Conservation (phyloP, 2,113 vertebrate genomes). For the Bucco capensis region DNA sequence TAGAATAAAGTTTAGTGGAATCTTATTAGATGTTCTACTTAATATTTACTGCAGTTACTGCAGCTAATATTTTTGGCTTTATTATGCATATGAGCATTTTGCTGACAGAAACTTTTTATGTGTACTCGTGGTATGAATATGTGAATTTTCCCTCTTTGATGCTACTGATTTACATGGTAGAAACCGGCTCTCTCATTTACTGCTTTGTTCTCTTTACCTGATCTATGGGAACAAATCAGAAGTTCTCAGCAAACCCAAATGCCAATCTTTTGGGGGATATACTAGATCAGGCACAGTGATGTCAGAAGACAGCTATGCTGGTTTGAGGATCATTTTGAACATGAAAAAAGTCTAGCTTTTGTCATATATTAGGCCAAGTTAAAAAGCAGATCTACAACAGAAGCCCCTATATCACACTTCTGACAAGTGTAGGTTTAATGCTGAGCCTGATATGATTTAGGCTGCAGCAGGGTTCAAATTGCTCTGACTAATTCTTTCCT, state of each 20-base stretch:
- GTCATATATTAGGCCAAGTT: fast-evolving
- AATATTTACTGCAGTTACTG: background rate
- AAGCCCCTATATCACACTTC: background rate
- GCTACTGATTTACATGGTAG: background rate
- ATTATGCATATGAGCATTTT: background rate
- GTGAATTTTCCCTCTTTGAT: background rate
- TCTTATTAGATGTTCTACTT: background rate
- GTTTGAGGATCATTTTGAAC: background rate
- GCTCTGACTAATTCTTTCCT: background rate
- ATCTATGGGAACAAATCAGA: background rate
- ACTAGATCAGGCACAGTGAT: background rate
- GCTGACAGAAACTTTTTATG: background rate
- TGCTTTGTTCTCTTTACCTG: background rate
- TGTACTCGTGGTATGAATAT: background rate
- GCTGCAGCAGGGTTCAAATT: background rate
- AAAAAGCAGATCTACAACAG: background rate
- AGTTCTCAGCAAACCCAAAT: background rate
- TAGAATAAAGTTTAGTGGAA: background rate
- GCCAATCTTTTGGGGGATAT: background rate
- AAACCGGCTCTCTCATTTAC: background rate
- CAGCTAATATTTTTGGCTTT: background rate
- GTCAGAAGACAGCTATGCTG: fast-evolving
- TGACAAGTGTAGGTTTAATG: background rate
- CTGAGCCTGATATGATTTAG: background rate
- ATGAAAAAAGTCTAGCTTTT: background rate